Percentiles rank a stretch among this genome's conserved stretches.
These are phyloP conservation scores for Anthoscopus minutus DNA, from an alignment of 2,113 vertebrate genomes.

Conservation along the genomic window DNA sequence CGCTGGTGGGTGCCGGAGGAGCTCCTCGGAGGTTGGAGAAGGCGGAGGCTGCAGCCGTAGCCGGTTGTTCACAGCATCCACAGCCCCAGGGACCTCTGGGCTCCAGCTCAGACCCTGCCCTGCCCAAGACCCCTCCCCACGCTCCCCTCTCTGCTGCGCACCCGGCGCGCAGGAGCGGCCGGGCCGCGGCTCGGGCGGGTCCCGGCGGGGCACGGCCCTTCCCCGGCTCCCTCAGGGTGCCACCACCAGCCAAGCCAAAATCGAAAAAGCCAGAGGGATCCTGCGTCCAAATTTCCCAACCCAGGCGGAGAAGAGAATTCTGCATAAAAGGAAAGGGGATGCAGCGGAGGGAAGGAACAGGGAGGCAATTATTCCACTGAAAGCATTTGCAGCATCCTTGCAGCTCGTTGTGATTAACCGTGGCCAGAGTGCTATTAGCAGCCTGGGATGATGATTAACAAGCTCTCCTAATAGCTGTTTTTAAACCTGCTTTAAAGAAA, in stretches of 20 bases:
- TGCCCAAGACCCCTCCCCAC: accelerated
- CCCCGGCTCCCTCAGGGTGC: accelerated
- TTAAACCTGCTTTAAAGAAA: constrained; percentile 27
- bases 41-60: neutral
- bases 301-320: neutral
- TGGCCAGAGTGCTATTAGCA: constrained; percentile 48
- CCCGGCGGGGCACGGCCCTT: neutral
- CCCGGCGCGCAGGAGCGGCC: accelerated
- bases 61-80: neutral
- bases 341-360: neutral
- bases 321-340: neutral
- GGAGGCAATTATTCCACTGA: neutral
- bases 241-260: neutral
- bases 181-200: neutral
- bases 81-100: accelerated
- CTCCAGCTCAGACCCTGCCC: accelerated
- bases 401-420: constrained; percentile 8
- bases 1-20: accelerated
- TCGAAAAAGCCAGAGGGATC: neutral
- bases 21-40: neutral
- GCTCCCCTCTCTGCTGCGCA: neutral
- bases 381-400: neutral
- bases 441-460: constrained; percentile 44
- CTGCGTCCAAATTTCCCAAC: neutral
- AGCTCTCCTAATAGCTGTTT: constrained; percentile 51